These are phyloP conservation scores for Oeneis ivallda DNA, from an alignment of 2,888 invertebrate genomes.

Conservation along the genomic window DNA sequence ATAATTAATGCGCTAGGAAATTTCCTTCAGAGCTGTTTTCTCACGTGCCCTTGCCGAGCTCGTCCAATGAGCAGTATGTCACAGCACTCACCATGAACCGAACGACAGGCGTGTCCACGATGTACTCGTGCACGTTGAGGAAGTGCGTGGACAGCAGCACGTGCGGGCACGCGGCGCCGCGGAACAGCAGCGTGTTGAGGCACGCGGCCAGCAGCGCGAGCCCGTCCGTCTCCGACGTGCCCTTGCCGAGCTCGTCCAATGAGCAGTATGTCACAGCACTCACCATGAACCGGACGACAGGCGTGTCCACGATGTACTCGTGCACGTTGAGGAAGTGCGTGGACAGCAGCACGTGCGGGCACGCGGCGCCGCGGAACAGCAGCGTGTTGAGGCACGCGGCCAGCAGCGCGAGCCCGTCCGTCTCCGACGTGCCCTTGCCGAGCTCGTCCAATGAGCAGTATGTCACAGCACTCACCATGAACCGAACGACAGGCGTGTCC, in stretches of 20 bases:
- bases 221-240: conserved; percentile 88
- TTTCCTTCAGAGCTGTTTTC: too few species aligned
- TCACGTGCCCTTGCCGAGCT: too few species aligned
- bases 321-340: conserved; percentile 89
- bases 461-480: conserved; percentile 81
- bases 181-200: conserved; percentile 83
- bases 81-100: conserved; percentile 80
- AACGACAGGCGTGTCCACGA: conserved; percentile 78
- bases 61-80: too few species aligned
- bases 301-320: conserved; percentile 79
- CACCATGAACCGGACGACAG: conserved; percentile 80
- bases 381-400: conserved; percentile 85
- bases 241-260: too few species aligned
- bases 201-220: conserved; percentile 86
- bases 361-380: conserved; percentile 75
- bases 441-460: conserved; percentile 95
- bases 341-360: conserved; percentile 89
- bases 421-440: conserved; percentile 90
- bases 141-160: conserved; percentile 90
- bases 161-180: conserved; percentile 84
- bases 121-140: conserved; percentile 82
- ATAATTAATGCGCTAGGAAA: too few species aligned
- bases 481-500: conserved; percentile 72
- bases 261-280: too few species aligned
- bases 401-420: conserved; percentile 89